These are phyloP conservation scores for Lanius ludovicianus DNA, from an alignment of 2,113 vertebrate genomes.

Conservation along the genomic window DNA sequence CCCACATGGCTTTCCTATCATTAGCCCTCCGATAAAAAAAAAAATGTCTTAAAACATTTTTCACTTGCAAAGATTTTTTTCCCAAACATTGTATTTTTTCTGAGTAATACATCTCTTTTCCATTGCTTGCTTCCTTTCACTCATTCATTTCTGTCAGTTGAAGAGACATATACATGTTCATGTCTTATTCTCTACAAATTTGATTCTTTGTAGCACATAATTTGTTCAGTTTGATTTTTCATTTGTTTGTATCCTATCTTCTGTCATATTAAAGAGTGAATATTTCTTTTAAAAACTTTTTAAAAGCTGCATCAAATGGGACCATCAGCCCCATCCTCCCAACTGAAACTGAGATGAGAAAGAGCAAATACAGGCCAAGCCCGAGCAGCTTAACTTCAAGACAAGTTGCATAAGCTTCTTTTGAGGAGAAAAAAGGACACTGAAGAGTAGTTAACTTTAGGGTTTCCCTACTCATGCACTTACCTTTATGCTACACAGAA, in stretches of 20 bases:
- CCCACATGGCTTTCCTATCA: background rate
- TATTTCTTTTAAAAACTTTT: background rate
- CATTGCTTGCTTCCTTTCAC: background rate
- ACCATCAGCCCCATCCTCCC: background rate
- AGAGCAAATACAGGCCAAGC: background rate
- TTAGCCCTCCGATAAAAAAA: background rate
- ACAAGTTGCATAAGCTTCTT: background rate
- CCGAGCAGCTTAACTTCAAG: background rate
- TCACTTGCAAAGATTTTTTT: background rate
- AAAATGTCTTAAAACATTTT: background rate
- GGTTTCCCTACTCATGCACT: constrained; percentile 11
- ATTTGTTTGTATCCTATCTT: background rate
- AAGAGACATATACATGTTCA: background rate
- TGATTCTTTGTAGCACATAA: background rate
- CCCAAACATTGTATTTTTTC: background rate
- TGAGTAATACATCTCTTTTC: background rate
- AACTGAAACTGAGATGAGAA: background rate
- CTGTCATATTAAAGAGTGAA: background rate
- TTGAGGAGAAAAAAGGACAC: background rate
- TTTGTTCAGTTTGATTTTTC: background rate
- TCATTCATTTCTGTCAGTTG: background rate
- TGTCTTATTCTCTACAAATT: background rate
- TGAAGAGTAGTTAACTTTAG: background rate
- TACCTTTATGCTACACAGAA: constrained; percentile 33
- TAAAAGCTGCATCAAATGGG: background rate